Evolutionary conservation across 2,888 invertebrate genomes (phyloP).

Genomic region (Drosophila demipolita): DNA sequence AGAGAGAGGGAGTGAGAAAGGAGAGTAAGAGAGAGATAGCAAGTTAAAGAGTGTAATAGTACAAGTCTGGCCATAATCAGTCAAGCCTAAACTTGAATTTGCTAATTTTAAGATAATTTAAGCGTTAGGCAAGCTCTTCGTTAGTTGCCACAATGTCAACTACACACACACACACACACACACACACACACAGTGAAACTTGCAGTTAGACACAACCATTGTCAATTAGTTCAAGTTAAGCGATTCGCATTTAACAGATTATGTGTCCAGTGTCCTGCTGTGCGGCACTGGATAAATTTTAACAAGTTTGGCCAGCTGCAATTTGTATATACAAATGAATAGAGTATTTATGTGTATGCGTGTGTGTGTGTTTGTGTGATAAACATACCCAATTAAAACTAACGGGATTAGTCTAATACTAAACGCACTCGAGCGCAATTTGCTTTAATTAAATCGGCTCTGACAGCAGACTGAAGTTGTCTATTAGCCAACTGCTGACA

Average conservation of each 20-base stretch:
- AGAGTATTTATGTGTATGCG: slow-evolving; percentile 12
- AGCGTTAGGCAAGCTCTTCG: slow-evolving; percentile 59
- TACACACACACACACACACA: slow-evolving; percentile 7
- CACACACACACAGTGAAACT: slow-evolving; percentile 6
- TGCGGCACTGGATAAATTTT: slow-evolving; percentile 28
- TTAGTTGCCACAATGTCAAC: slow-evolving; percentile 23
- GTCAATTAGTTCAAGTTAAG: slow-evolving; percentile 72
- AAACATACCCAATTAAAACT: slow-evolving; percentile 74
- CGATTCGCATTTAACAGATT: slow-evolving; percentile 56
- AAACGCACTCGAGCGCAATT: slow-evolving; percentile 71
- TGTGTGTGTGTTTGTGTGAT: slow-evolving; percentile 50
- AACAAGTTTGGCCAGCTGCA: slow-evolving; percentile 38
- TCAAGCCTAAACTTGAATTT: slow-evolving; percentile 46
- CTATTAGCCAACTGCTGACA: slow-evolving; percentile 51
- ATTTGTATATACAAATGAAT: slow-evolving; percentile 32
- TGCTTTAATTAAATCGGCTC: slow-evolving; percentile 68
- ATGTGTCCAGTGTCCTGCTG: slow-evolving; percentile 60
- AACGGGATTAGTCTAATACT: slow-evolving; percentile 68
- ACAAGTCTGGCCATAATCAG: slow-evolving; percentile 13
- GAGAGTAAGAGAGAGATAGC: neutral
- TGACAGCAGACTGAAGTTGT: slow-evolving; percentile 65
- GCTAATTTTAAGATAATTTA: slow-evolving; percentile 76
- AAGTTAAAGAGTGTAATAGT: slow-evolving; percentile 1
- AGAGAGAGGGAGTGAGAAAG: neutral
- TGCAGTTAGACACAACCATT: slow-evolving; percentile 39